phyloP scores from a whole-genome alignment of 2,888 invertebrate genomes.

The Leucania comma region DNA sequence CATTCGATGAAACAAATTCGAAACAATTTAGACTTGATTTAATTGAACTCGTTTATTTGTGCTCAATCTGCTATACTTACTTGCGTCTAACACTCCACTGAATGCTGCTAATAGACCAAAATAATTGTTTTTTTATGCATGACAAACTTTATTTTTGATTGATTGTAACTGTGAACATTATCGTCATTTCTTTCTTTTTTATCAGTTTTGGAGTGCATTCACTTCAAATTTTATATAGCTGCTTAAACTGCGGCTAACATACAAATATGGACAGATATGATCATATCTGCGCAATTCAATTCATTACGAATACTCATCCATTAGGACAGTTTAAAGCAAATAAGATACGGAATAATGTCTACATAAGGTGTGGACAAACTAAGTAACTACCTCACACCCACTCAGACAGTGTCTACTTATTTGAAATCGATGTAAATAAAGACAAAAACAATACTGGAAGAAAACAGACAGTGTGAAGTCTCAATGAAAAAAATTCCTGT shows the following conservation, averaged over 20 bases:
- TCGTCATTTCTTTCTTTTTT: slow-evolving; percentile 5
- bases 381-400: background rate
- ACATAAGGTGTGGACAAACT: slow-evolving; percentile 15
- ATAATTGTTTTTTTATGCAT: slow-evolving; percentile 1
- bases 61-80: slow-evolving; percentile 17
- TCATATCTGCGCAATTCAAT: slow-evolving; percentile 31
- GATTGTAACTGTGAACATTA: background rate
- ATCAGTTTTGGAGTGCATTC: slow-evolving; percentile 12
- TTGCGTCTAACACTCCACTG: slow-evolving; percentile 3
- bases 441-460: background rate
- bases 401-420: slow-evolving; percentile 4
- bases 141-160: slow-evolving; percentile 7
- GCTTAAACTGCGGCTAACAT: slow-evolving; percentile 25
- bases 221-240: slow-evolving; percentile 19
- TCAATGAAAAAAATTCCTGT: slow-evolving; percentile 6
- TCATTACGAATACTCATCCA: slow-evolving; percentile 33
- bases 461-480: background rate
- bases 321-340: slow-evolving; percentile 36
- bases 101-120: slow-evolving; percentile 1
- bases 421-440: slow-evolving; percentile 1
- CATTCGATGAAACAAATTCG: slow-evolving; percentile 42
- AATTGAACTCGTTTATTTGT: slow-evolving; percentile 35
- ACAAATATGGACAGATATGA: slow-evolving; percentile 26
- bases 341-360: slow-evolving; percentile 14
- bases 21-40: slow-evolving; percentile 38